A percentile compares a stretch with the other conserved stretches of the same genome.
phyloP scores from a whole-genome alignment of 2,797 vertebrate species.

The Acrossocheilus wenchowensis region DNA sequence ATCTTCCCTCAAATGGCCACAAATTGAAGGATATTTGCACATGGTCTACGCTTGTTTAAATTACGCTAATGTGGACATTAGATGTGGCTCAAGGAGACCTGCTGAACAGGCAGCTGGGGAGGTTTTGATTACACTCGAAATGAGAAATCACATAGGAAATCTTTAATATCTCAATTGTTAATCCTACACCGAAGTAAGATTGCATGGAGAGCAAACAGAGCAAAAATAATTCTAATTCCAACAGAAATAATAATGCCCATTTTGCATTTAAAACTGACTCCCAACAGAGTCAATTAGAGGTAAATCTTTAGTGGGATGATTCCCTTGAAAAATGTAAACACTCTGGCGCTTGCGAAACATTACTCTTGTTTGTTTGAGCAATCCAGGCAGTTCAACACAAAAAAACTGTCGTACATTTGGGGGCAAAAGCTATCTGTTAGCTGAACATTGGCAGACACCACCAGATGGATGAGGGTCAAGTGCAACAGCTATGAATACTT shows the following conservation, averaged over 20 bases:
- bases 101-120: not conserved
- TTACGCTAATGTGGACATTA: not conserved
- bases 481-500: not conserved
- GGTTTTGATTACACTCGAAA: not conserved
- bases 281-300: not conserved
- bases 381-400: not conserved
- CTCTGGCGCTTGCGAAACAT: not conserved
- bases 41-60: not conserved
- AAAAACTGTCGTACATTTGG: not conserved
- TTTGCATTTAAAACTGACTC: not conserved
- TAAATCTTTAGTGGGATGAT: not conserved
- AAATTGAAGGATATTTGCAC: conserved; percentile 21
- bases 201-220: not conserved
- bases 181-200: not conserved
- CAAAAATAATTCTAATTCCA: not conserved
- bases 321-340: not conserved
- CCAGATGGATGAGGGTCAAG: not conserved
- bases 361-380: not conserved
- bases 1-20: conserved; percentile 2
- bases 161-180: conserved; percentile 1
- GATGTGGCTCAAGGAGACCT: not conserved
- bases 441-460: not conserved
- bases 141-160: not conserved
- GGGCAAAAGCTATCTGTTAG: not conserved
- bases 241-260: not conserved